phyloP scores from a whole-genome alignment of 2,113 vertebrate genomes.

The Ceuthmochares aereus region DNA sequence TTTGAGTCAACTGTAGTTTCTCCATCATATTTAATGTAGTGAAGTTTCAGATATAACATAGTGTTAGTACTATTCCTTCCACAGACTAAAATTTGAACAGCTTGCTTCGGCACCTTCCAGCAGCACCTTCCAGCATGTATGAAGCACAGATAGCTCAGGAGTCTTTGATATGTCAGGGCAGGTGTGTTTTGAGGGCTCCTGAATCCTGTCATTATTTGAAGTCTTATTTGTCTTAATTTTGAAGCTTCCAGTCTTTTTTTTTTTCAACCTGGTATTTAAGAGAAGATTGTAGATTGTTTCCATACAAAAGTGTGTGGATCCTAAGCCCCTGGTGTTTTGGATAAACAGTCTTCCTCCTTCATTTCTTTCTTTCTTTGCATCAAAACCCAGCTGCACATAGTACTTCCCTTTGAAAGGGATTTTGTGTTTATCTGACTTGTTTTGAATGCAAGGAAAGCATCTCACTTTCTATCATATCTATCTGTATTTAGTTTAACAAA shows the following conservation, averaged over 20 bases:
- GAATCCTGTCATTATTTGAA: accelerated
- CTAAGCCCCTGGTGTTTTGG: background rate
- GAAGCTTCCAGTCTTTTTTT: background rate
- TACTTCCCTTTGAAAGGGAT: background rate
- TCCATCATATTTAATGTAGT: background rate
- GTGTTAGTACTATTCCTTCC: background rate
- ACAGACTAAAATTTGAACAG: background rate
- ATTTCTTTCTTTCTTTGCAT: background rate
- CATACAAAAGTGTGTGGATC: background rate
- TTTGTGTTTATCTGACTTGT: constrained; percentile 1
- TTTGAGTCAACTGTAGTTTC: background rate
- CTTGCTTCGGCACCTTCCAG: background rate
- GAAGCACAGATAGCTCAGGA: background rate
- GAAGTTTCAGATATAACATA: background rate
- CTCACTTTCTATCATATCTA: accelerated
- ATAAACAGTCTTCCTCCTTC: background rate
- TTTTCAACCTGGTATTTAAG: background rate
- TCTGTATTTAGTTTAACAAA: background rate
- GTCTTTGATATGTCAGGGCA: background rate
- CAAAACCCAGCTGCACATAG: background rate
- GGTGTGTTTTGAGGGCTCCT: background rate
- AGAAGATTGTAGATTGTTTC: background rate
- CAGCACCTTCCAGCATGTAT: background rate
- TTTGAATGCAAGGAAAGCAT: background rate
- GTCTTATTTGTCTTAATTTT: background rate